These are phyloP conservation scores for Coelopa pilipes DNA, from an alignment of 2,888 invertebrate species.

Conservation along the genomic window DNA sequence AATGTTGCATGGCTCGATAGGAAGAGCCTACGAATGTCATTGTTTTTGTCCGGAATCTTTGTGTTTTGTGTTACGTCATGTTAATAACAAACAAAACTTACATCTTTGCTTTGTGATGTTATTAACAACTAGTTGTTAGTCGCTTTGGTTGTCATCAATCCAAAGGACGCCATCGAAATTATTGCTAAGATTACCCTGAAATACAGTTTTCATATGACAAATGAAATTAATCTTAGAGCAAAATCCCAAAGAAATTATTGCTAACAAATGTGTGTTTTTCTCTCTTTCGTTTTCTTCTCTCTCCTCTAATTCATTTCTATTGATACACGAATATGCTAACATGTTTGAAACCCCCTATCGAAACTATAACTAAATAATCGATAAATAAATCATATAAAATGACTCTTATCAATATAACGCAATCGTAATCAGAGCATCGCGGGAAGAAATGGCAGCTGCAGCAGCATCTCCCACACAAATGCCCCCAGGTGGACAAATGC, in stretches of 20 bases:
- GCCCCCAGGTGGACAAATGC: conserved; percentile 68
- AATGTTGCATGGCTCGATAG: too few relatives aligned
- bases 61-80: too few relatives aligned
- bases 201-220: conserved; percentile 8
- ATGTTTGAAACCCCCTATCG: conserved; percentile 21
- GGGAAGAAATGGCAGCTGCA: conserved; percentile 87
- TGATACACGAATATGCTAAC: conserved; percentile 44
- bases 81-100: too few relatives aligned
- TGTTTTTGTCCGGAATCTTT: too few relatives aligned
- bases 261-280: conserved; percentile 34
- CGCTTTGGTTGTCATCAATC: neutral
- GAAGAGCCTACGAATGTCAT: too few relatives aligned
- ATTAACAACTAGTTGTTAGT: neutral
- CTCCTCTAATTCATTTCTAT: conserved; percentile 34
- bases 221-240: neutral
- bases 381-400: conserved; percentile 35
- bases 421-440: conserved; percentile 75
- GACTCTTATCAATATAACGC: conserved; percentile 32
- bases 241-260: conserved; percentile 9
- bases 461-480: conserved; percentile 75
- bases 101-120: too few relatives aligned
- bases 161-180: neutral
- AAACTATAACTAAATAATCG: conserved; percentile 26
- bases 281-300: conserved; percentile 49
- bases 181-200: neutral